These are phyloP conservation scores for Eupsittula cactorum DNA, from an alignment of 2,113 vertebrate species.

Conservation along the genomic window DNA sequence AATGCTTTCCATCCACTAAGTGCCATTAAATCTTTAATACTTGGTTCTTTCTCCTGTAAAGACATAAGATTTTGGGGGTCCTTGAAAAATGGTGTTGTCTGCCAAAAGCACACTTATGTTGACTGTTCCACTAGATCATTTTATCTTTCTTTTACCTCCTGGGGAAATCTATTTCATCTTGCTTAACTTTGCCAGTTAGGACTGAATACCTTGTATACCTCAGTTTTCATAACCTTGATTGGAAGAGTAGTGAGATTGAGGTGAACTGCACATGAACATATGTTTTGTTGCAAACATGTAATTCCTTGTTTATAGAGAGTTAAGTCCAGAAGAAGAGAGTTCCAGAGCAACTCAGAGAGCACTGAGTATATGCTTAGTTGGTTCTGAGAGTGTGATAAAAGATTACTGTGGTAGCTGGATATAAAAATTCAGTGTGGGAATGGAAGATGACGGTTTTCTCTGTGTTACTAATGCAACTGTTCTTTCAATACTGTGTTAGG, in stretches of 20 bases:
- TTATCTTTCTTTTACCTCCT: background rate
- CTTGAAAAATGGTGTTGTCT: background rate
- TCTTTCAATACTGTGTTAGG: background rate
- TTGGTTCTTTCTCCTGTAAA: background rate
- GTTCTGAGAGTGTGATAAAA: background rate
- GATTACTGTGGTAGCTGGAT: background rate
- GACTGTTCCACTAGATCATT: background rate
- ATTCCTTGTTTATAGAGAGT: background rate
- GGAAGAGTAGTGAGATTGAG: background rate
- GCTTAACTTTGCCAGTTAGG: background rate
- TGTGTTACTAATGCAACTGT: background rate
- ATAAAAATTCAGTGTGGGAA: background rate
- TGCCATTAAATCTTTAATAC: background rate
- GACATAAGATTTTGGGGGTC: background rate
- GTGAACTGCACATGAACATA: background rate
- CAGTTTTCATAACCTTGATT: background rate
- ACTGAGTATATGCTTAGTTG: accelerated
- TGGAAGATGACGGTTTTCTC: background rate
- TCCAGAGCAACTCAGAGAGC: background rate
- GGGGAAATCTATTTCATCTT: background rate
- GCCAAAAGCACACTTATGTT: background rate
- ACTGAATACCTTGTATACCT: background rate
- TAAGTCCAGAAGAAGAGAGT: background rate
- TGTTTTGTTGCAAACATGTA: background rate
- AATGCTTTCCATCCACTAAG: background rate